Conservation (phyloP, 2,888 invertebrate genomes). For the Aricia artaxerxes region DNA sequence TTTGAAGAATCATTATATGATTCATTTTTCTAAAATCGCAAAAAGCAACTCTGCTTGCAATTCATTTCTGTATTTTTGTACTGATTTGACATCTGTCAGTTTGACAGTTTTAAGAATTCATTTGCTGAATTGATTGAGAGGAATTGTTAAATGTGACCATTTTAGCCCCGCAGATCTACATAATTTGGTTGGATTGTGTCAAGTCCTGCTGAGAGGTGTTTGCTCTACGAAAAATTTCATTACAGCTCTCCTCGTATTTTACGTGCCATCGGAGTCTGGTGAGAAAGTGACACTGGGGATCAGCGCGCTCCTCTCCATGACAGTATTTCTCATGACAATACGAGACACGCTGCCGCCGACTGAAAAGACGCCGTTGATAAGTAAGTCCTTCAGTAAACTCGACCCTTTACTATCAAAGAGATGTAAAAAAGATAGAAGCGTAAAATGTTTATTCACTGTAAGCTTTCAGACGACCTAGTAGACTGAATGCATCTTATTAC, state of each 20-base stretch:
- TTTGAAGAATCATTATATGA: too few relatives aligned
- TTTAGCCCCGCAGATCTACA: background rate
- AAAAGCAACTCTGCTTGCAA: too few relatives aligned
- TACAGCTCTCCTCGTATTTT: constrained; percentile 90
- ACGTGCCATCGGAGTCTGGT: constrained; percentile 93
- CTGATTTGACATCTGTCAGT: too few relatives aligned
- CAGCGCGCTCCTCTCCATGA: constrained; percentile 92
- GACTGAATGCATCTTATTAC: background rate
- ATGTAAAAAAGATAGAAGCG: background rate
- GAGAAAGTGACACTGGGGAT: constrained; percentile 93
- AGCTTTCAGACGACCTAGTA: background rate
- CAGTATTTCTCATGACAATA: constrained; percentile 93
- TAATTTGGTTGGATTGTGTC: too few relatives aligned
- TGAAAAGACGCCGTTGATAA: constrained; percentile 92
- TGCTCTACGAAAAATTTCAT: constrained; percentile 37
- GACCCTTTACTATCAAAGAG: background rate
- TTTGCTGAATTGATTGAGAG: too few relatives aligned
- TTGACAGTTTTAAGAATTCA: too few relatives aligned
- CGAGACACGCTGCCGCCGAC: constrained; percentile 92
- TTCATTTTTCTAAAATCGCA: too few relatives aligned
- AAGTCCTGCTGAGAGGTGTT: too few relatives aligned
- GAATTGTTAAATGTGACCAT: too few relatives aligned
- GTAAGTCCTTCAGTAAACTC: constrained; percentile 73
- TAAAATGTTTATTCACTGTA: background rate
- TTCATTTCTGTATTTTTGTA: too few relatives aligned